Conservation (phyloP, 1,140 invertebrate species). For the Bombus ignitus region DNA sequence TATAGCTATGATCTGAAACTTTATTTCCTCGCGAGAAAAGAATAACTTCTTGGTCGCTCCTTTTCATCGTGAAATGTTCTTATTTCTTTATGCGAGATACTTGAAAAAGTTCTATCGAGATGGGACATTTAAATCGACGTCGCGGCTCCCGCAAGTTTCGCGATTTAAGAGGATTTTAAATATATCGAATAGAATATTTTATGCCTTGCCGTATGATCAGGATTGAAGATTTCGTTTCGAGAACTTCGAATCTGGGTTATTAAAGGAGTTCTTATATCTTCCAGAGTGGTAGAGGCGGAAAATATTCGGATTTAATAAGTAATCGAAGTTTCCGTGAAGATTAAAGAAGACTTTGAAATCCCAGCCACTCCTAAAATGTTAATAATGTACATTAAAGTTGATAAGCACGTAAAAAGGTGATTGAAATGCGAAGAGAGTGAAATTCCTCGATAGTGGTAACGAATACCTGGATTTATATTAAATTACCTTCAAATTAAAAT, state of each 20-base stretch:
- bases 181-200: constrained; percentile 25
- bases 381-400: not conserved
- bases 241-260: constrained; percentile 29
- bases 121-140: not conserved
- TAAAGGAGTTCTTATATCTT: constrained; percentile 17
- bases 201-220: not conserved
- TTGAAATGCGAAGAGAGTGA: not conserved
- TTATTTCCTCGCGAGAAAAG: not conserved
- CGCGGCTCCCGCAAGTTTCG: not conserved
- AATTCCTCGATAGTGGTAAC: not conserved
- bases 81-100: constrained; percentile 13
- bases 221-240: not conserved
- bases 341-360: not conserved
- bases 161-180: constrained; percentile 32
- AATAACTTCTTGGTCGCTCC: not conserved
- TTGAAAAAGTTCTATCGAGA: not conserved
- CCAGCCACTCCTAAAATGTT: not conserved
- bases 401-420: not conserved
- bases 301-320: constrained; percentile 25
- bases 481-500: not conserved
- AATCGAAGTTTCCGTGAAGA: constrained; percentile 18
- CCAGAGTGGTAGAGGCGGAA: not conserved
- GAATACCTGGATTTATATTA: not conserved
- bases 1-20: not conserved
- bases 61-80: not conserved